Percentiles rank a stretch among this genome's conserved stretches.
These are phyloP conservation scores for Cynocephalus volans DNA, from an alignment of 2,113 vertebrate genomes.

Conservation along the genomic window DNA sequence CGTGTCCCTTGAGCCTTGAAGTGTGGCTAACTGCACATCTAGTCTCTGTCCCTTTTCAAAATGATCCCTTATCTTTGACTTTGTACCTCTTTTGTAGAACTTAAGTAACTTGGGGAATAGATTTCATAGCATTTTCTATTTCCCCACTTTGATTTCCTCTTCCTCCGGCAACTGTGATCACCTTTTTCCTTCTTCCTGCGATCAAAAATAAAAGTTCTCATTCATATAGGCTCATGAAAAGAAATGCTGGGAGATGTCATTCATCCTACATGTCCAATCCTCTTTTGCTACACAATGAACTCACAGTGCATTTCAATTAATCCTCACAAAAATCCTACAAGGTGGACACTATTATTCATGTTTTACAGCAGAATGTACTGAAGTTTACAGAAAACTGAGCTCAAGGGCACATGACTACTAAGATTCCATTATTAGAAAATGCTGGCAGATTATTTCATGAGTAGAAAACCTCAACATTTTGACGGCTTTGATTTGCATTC, in stretches of 20 bases:
- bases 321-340: background rate
- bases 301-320: background rate
- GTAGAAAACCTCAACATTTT: background rate
- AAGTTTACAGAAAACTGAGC: background rate
- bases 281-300: background rate
- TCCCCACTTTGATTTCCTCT: background rate
- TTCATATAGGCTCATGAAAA: background rate
- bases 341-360: background rate
- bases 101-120: too few species aligned
- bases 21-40: accelerated
- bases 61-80: background rate
- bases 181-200: background rate
- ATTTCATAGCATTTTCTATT: background rate
- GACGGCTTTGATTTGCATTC: constrained; percentile 50
- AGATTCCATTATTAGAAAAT: constrained; percentile 39
- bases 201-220: background rate
- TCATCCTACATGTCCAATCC: background rate
- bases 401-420: background rate
- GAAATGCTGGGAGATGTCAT: background rate
- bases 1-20: background rate
- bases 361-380: background rate
- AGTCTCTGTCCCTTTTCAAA: background rate
- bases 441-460: background rate
- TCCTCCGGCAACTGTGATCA: background rate
- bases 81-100: background rate